A percentile compares a stretch with the other conserved stretches of the same genome.
phyloP scores from a whole-genome alignment of 2,113 vertebrate species.

The Jaculus jaculus region DNA sequence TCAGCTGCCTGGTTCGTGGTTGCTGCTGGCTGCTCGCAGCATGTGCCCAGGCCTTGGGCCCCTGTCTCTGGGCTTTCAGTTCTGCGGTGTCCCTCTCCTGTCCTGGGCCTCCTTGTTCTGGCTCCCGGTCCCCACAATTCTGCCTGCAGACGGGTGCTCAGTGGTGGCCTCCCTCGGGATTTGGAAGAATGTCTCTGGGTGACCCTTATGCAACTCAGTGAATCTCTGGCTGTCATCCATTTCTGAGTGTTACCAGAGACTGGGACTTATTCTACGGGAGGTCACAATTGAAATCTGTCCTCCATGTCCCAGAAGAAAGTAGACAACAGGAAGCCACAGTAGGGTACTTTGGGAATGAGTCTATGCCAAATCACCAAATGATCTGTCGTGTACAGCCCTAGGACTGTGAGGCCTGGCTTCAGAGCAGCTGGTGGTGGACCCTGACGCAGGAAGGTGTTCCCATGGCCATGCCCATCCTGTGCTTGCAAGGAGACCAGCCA shows the following conservation, averaged over 20 bases:
- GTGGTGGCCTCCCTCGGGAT: no score
- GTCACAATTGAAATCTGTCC: not conserved
- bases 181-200: not conserved
- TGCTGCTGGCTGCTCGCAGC: not conserved
- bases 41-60: not conserved
- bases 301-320: not conserved
- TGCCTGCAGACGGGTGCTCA: rapidly evolving
- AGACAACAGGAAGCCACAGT: not conserved
- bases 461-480: not conserved
- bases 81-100: not conserved
- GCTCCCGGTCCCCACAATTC: not conserved
- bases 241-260: not conserved
- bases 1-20: not conserved
- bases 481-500: not conserved
- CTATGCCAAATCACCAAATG: not conserved
- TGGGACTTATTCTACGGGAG: not conserved
- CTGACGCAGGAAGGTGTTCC: rapidly evolving
- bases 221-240: rapidly evolving
- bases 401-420: not conserved
- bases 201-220: not conserved
- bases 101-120: not conserved
- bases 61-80: not conserved
- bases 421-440: not conserved
- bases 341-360: not conserved
- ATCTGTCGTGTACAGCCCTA: not conserved